Evolutionary conservation across 1,140 invertebrate genomes (phyloP), one percentile per base, ranked within the genome.

Genomic region (Calephelis virginiensis): DNA sequence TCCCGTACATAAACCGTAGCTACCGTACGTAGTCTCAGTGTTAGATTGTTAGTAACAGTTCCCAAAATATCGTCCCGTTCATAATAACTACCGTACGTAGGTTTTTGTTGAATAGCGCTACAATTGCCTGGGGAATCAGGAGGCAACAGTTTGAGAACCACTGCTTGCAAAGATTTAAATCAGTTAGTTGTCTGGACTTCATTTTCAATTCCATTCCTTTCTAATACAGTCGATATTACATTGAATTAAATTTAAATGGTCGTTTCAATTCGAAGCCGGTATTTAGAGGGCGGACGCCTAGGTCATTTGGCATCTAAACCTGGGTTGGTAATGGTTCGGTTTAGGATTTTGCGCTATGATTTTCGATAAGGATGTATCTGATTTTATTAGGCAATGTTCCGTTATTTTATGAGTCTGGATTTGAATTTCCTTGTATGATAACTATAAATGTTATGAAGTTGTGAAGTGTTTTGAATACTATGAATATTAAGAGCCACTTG

Each of bases 241-340:
- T 59, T 40, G 38, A 59, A 38, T 8, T 59, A 7, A 37, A n/a
- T 17, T 17, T 7, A 17, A 56, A 56, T 59, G 53, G 11, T 8
- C 53, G 53, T 59, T 59, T 59, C 28, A 37, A 59, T 37, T 59
- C 37, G 53, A 37, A 59, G 53, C 53, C 28, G 10, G 28, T 59
- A 59, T 59, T 59, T 59, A 37, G 53, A 59, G 37, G 50, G 50
- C 14, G 50, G 53, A 59, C 28, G 53, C 53, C 37, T 59, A 59
- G 53, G 53, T 59, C 53, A 59, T 59, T 59, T 59, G 53, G 53
- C 53, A n/a, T 59, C 53, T 56, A 38, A 59, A 59, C 53, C 53
- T 37, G 53, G 38, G 37, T 59, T 12, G 53, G 53, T 37, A 59
- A 59, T 59, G 28, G 53, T 12, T 59, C 37, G 53, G 53, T 59